Evolutionary conservation across 2,797 vertebrate genomes (phyloP).

Genomic region (Tapera naevia): DNA sequence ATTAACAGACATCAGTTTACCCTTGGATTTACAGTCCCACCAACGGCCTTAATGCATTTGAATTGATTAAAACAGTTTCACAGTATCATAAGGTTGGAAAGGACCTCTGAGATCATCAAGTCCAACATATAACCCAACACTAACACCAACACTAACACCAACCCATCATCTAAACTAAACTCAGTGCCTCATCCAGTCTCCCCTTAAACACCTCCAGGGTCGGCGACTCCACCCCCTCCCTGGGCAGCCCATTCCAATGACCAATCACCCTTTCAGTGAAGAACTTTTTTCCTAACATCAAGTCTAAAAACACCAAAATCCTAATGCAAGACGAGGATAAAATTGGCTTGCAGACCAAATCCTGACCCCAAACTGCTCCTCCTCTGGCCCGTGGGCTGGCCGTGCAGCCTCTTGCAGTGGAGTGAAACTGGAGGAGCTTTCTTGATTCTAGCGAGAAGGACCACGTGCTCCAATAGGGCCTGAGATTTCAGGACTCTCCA

Average conservation of each 20-base stretch:
- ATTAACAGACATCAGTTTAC: background rate
- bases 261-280: too few relatives aligned
- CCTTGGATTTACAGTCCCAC: background rate
- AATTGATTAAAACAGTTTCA: too few relatives aligned
- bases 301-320: background rate
- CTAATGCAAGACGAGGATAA: background rate
- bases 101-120: too few relatives aligned
- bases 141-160: too few relatives aligned
- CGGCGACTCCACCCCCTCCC: too few relatives aligned
- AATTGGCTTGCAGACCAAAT: background rate
- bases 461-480: rapidly evolving
- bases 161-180: too few relatives aligned
- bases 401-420: background rate
- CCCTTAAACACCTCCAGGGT: too few relatives aligned
- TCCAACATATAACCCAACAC: too few relatives aligned
- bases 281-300: too few relatives aligned
- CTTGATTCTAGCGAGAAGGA: background rate
- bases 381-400: background rate
- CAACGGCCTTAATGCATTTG: background rate
- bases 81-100: too few relatives aligned
- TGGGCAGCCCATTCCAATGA: too few relatives aligned
- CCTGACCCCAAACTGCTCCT: background rate
- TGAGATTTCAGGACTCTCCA: background rate
- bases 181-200: too few relatives aligned
- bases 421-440: background rate